Base-by-base conservation (phyloP, 1,140 invertebrate genomes). In the Micrasema longulum region DNA sequence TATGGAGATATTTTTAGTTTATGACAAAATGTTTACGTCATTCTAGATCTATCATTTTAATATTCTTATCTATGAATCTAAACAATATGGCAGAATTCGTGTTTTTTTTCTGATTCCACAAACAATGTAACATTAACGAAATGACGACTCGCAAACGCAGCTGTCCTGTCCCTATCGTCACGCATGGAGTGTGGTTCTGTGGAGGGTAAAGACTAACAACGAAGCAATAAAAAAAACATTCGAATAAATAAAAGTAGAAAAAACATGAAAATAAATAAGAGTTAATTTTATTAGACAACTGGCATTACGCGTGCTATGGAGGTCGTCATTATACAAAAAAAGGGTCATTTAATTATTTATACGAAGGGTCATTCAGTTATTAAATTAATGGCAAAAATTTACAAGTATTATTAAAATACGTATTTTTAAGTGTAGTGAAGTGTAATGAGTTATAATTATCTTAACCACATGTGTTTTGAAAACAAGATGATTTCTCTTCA, bases 211-310 rank as follows among this genome's bases (percentile, higher is more conserved):
- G 22, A 31, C 26, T 10, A 10, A 45, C 41, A 14, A 20, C 41
- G 38, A 38, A 16, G 36, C 4, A 38, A 53, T 53, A 53, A 53
- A 53, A 50, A 50, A 53, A 53, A 60, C 36, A 60, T 41, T 4
- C 2, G 35, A 36, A 41, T 60, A 60, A 36, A 60, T 36, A 60
- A 60, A 60, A 57, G 26, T 50, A 57, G 14, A 36, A 53, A 10
- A 53, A n/a, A 55, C 23, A 36, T 14, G 10, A 22, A 35, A 14
- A 55, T 55, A 55, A 60, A 60, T 41, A 60, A 60, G 6, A 60
- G 36, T 38, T 60, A 63, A 63, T 45, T 63, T n/a, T 45, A 45
- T 26, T 63, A 63, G n/a, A 60, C 60, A 63, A 63, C 60, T 63
- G 60, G 60, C 60, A 14, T 47, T 23, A n/a, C 20, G 43, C 43